Percentiles rank a stretch among this genome's conserved stretches.
phyloP scores from a whole-genome alignment of 2,113 vertebrate genomes.

The Elephas maximus region DNA sequence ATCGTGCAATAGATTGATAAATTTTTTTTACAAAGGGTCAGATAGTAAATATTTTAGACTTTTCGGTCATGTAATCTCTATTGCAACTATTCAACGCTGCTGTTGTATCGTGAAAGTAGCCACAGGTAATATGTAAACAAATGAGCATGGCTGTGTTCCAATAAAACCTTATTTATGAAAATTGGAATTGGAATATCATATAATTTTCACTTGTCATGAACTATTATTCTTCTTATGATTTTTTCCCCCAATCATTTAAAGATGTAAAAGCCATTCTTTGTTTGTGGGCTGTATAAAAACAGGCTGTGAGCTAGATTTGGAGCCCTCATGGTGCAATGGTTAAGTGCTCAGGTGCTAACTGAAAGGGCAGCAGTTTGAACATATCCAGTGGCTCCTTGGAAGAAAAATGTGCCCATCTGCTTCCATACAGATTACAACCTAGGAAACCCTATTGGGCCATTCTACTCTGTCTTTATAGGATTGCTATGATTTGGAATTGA shows the following conservation, averaged over 20 bases:
- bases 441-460: no score
- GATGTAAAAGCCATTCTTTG: neutral
- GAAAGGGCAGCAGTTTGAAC: no score
- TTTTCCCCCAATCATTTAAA: neutral
- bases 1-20: neutral
- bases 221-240: neutral
- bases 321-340: no score
- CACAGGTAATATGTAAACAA: neutral
- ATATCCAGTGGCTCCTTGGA: no score
- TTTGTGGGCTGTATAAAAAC: neutral
- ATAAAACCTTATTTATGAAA: neutral
- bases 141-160: neutral
- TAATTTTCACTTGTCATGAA: conserved; percentile 1
- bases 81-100: neutral
- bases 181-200: neutral
- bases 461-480: no score
- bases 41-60: neutral
- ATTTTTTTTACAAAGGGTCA: neutral
- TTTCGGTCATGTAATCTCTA: neutral
- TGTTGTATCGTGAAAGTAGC: neutral
- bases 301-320: neutral
- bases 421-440: no score
- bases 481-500: no score
- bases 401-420: no score
- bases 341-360: no score